Conservation (phyloP, 2,113 vertebrate species). For the Pan troglodytes region NHGRI_mPanTro3-v2.1_pri NC_072398.2:224974501-224975000, state of each 20-base stretch:
- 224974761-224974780: accelerated
- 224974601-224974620: accelerated
- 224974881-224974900: not conserved
- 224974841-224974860: not conserved
- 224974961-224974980: accelerated
- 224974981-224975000: not conserved
- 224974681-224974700: not conserved
- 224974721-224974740: not conserved
- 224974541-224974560: not conserved
- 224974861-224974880: not conserved
- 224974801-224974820: accelerated
- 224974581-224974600: accelerated
- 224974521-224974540: not conserved
- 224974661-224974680: not conserved
- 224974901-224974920: not conserved
- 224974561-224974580: accelerated
- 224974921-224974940: not conserved
- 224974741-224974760: not conserved
- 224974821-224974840: not conserved
- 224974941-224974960: not conserved
- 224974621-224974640: not conserved
- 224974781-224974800: not conserved
- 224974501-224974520: not conserved
- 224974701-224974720: not conserved
- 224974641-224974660: not conserved